phyloP scores from a whole-genome alignment of 1,140 invertebrate species.

The Nasonia vitripennis region DNA sequence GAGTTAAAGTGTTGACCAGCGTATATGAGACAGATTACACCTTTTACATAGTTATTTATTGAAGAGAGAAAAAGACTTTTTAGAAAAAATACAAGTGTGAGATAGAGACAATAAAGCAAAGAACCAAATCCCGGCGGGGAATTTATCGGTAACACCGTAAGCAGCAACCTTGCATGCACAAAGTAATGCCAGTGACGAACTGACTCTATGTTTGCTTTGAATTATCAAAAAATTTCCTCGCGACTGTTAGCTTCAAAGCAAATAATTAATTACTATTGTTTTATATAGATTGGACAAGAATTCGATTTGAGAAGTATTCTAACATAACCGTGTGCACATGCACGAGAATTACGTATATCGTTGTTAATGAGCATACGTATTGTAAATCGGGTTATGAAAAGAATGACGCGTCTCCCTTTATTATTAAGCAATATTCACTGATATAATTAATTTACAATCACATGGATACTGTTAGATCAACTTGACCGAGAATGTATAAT shows the following conservation, averaged over 20 bases:
- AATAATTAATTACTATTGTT: not conserved
- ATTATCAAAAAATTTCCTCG: not conserved
- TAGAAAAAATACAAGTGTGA: not conserved
- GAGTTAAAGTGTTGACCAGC: not conserved
- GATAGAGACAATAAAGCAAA: not conserved
- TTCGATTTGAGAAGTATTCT: not conserved
- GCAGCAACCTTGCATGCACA: not conserved
- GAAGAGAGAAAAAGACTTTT: not conserved
- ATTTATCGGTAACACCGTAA: not conserved
- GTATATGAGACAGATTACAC: not conserved
- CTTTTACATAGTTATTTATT: not conserved
- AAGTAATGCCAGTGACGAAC: not conserved
- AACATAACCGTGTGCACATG: not conserved
- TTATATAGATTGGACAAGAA: not conserved
- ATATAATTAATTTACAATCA: not conserved
- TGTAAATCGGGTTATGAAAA: conserved; percentile 35
- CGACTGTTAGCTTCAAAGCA: not conserved
- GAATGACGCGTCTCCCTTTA: not conserved
- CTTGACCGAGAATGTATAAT: not conserved
- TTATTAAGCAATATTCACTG: not conserved
- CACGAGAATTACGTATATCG: not conserved
- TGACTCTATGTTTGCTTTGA: not conserved
- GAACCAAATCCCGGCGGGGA: not conserved
- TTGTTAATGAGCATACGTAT: not conserved
- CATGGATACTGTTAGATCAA: not conserved